Base-by-base conservation (phyloP, 2,888 invertebrate genomes). In the Brassicogethes aeneus region DNA sequence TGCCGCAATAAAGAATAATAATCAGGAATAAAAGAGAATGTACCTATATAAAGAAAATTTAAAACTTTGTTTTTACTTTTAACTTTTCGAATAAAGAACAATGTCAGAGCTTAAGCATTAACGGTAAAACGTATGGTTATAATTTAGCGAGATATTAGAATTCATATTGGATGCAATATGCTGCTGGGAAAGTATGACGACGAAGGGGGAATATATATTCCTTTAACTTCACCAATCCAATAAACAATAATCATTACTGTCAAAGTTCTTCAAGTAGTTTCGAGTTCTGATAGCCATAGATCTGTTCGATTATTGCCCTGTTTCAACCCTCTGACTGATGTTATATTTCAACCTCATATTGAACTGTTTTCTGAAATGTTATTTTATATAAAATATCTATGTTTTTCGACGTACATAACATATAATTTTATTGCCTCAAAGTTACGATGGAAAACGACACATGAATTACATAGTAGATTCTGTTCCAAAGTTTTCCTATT, bases 241-340 rank as follows among this genome's bases (percentile, higher is more conserved):
- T 64, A 64, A 64, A 64, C 62, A 64, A 64, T 64, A 62, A 64
- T 64, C 64, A 62, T 64, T 62, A 62, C 61, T 59, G 61, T 61
- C 61, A 58, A 59, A 62, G 61, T 62, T 61, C 58, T 57, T 58
- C 57, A 57, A 61, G 60, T 60, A 60, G 60, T 62, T 62, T 57
- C 51, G 56, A 58, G 55, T 56, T 54, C 53, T 56, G 56, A 58
- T 55, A 53, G 57, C 55, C 44, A 48, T 54, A 54, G 52, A 54
- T 54, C 52, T 48, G 47, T 44, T 15, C 39, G 43, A 39, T 47
- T 50, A 48, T 47, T 48, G 43, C 47, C 35, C 42, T 39, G 44
- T 42, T 44, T 37, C 36, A 46, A 45, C 42, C 42, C 34, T 37
- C 41, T 17, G 42, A 37, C 43, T 42, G 35, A 10, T 30, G 34